Percentiles rank a stretch among this genome's conserved stretches.
These are phyloP conservation scores for Capreolus pygargus DNA, from an alignment of 2,113 vertebrate genomes.

Conservation along the genomic window DNA sequence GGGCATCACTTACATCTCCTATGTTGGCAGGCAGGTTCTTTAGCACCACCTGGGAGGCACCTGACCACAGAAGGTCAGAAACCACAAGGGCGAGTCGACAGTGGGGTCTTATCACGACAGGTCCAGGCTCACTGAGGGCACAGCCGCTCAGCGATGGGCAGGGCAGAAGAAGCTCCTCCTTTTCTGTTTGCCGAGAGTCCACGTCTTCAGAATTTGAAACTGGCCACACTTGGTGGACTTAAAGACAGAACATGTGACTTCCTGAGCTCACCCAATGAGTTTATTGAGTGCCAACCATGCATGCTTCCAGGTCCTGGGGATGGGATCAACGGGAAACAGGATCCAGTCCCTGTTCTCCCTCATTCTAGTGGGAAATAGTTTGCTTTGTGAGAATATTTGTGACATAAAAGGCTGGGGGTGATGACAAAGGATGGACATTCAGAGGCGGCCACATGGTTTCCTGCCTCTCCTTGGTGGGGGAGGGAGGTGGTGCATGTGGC, in stretches of 20 bases:
- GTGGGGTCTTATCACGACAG: fast-evolving
- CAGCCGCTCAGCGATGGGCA: background rate
- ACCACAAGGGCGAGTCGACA: background rate
- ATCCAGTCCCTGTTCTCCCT: background rate
- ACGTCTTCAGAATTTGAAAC: background rate
- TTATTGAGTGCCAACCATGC: background rate
- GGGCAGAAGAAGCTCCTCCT: background rate
- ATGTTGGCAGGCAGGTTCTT: background rate
- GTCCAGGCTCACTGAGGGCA: background rate
- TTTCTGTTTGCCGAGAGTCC: background rate
- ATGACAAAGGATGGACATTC: fast-evolving
- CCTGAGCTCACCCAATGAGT: background rate
- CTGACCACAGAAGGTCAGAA: background rate
- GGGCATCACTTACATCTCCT: background rate
- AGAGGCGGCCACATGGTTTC: background rate
- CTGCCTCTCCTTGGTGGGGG: fast-evolving
- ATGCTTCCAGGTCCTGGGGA: background rate
- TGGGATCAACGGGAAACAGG: background rate
- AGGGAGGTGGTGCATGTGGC: fast-evolving
- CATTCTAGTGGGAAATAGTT: background rate
- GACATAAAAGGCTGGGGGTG: background rate
- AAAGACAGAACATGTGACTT: background rate
- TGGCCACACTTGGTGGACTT: background rate
- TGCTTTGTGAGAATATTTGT: background rate
- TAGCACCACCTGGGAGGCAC: fast-evolving